Evolutionary conservation across 2,113 vertebrate species (phyloP), one percentile per base, ranked within the genome.

Genomic region (Colinus virginianus): DNA sequence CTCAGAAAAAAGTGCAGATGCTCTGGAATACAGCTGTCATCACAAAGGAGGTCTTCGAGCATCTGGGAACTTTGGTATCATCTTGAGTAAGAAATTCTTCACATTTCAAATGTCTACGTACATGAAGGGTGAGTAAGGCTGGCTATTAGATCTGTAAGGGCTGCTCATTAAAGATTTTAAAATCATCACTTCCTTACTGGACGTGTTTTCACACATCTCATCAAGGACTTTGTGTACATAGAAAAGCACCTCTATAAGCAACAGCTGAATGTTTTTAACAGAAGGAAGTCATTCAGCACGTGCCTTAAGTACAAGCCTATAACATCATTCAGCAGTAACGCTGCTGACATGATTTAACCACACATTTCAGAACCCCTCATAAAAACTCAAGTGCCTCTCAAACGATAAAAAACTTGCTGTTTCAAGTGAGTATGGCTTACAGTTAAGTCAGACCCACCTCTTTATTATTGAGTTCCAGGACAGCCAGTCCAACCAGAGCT

Each of bases 381-480:
- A 68, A 78, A 74, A 87, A 49, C 1, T 13, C 11, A 23, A 72
- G 10, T 42, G 25, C 18, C 12, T 53, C 75, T 36, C 42, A 81
- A 55, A 69, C 13, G 13, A 82, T 22, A 40, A 72, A 59, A 87
- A 13, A 2, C 4, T 28, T 30, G 16, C 2, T 13, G 58, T 83
- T 90, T 67, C 25, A 94, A 22, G 13, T 5, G 20, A 56, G 5
- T 48, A 89, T 1, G 19, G 36, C 49, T 55, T 84, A 61, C 59
- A 68, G 38, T 43, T 38, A 61, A 69, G 42, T 64, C 19, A 92
- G 46, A 96, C 96, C 34, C 53, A 98, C 98, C 97, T 99, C 99
- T 97, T 99, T 99, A 95, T 98, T 99, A 97, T 99, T 99, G 91
- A 99, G 99, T 84, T 99, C 99, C 78, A 99, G 97, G 91, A 99